Evolutionary conservation across 1,140 invertebrate species (phyloP).

Genomic region (Drosophila ficusphila): DNA sequence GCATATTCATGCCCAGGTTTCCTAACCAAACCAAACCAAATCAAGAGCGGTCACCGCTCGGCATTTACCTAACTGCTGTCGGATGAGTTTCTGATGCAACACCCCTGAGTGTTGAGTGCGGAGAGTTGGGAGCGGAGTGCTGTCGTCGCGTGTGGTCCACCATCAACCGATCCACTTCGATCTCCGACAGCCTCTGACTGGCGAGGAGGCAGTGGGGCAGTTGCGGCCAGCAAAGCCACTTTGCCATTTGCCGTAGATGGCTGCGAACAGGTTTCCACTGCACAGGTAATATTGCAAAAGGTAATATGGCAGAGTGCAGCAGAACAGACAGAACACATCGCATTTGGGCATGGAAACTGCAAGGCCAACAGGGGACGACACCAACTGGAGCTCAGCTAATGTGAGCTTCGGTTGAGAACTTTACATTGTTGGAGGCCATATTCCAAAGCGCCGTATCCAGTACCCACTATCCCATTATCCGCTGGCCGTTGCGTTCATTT

Average conservation of each 20-base stretch:
- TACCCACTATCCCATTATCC: not conserved
- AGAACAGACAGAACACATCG: not conserved
- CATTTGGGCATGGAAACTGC: not conserved
- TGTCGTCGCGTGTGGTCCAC: slow-evolving; percentile 29
- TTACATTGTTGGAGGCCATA: no score
- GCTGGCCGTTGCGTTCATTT: not conserved
- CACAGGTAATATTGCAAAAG: not conserved
- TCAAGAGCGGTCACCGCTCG: slow-evolving; percentile 37
- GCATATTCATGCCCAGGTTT: no score
- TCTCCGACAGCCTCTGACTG: slow-evolving; percentile 12
- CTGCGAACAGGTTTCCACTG: slow-evolving; percentile 17
- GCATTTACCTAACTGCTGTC: slow-evolving; percentile 12
- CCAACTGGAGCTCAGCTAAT: no score
- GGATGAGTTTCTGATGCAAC: slow-evolving; percentile 16
- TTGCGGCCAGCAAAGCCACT: no score
- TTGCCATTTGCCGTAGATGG: slow-evolving; percentile 30
- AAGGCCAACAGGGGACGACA: no score
- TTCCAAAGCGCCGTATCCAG: not conserved
- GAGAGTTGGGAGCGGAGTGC: not conserved
- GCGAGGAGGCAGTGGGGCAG: no score
- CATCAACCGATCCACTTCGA: slow-evolving; percentile 18
- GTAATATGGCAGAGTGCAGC: not conserved
- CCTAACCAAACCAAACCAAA: slow-evolving; percentile 33
- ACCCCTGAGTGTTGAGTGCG: slow-evolving; percentile 4
- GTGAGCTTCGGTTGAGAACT: no score